phyloP scores from a whole-genome alignment of 2,797 vertebrate species.

The Gephyroberyx darwinii region DNA sequence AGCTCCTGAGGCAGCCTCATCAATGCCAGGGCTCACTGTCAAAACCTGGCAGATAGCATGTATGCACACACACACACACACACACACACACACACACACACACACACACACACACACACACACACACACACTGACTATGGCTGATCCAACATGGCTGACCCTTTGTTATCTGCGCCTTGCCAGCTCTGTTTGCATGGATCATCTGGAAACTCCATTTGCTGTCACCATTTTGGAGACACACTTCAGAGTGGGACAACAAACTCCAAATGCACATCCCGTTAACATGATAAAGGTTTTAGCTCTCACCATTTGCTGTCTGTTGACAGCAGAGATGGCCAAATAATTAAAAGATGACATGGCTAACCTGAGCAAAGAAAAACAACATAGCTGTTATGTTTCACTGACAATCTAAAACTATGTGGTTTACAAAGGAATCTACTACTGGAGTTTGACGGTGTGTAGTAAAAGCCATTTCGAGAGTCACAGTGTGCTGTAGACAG shows the following conservation, averaged over 20 bases:
- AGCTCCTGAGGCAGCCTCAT: constrained; percentile 59
- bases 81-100: constrained; percentile 39
- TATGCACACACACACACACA: constrained; percentile 14
- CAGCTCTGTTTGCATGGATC: constrained; percentile 74
- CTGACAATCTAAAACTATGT: constrained; percentile 11
- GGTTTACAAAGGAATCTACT: constrained; percentile 19
- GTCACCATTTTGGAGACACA: constrained; percentile 53
- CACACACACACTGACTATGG: constrained; percentile 37
- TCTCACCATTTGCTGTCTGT: constrained; percentile 20
- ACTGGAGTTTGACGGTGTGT: constrained; percentile 16
- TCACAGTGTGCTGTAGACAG: constrained; percentile 34
- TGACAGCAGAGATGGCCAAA: constrained; percentile 7
- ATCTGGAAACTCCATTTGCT: constrained; percentile 69
- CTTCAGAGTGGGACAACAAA: constrained; percentile 62
- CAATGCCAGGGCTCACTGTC: constrained; percentile 60
- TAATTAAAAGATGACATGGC: not conserved
- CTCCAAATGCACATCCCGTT: constrained; percentile 56
- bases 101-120: constrained; percentile 32
- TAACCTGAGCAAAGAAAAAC: not conserved
- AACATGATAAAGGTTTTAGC: constrained; percentile 1
- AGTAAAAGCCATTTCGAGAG: constrained; percentile 45
- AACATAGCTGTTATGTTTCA: not conserved
- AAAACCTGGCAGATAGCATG: constrained; percentile 25
- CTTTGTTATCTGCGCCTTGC: constrained; percentile 71
- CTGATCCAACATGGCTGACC: constrained; percentile 66